Evolutionary conservation across 53 echinoderm and acorn worm genomes (phyloP).

Genomic region (Paracentrotus lividus): DNA sequence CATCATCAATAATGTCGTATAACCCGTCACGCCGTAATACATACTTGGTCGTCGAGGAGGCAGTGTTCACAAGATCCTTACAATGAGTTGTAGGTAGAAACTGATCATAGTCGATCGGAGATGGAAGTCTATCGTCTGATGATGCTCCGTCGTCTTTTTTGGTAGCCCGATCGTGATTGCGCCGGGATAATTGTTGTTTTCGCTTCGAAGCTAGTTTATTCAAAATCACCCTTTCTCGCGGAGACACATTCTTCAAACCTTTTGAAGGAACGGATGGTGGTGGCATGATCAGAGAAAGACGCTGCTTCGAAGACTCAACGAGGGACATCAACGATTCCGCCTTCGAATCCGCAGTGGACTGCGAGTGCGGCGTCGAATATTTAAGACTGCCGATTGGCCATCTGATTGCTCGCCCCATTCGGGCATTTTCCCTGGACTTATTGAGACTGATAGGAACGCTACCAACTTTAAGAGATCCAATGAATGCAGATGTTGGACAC

Average conservation of each 20-base stretch:
- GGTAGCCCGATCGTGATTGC: background rate
- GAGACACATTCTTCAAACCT: background rate
- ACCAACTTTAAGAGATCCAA: conserved; percentile 54
- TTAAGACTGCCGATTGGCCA: conserved; percentile 57
- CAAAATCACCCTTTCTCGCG: conserved; percentile 76
- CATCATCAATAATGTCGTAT: conserved; percentile 60
- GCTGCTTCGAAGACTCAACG: conserved; percentile 21
- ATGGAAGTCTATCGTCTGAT: background rate
- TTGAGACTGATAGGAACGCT: conserved; percentile 9
- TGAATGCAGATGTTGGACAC: conserved; percentile 30
- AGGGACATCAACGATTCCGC: conserved; percentile 6
- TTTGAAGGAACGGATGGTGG: background rate
- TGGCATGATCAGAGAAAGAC: background rate
- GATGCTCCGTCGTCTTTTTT: background rate
- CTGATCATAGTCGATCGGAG: conserved; percentile 59
- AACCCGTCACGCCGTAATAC: conserved; percentile 20
- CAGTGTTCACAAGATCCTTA: background rate
- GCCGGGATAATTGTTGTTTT: conserved; percentile 19
- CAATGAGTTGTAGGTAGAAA: conserved; percentile 66
- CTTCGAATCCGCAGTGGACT: background rate
- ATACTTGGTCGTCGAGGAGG: conserved; percentile 1
- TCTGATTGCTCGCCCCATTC: conserved; percentile 22
- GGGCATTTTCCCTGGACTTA: background rate
- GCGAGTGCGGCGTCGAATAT: conserved; percentile 36
- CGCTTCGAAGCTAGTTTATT: conserved; percentile 74